phyloP scores from a whole-genome alignment of 2,888 invertebrate genomes.

The Azorinus chamasolen region DNA sequence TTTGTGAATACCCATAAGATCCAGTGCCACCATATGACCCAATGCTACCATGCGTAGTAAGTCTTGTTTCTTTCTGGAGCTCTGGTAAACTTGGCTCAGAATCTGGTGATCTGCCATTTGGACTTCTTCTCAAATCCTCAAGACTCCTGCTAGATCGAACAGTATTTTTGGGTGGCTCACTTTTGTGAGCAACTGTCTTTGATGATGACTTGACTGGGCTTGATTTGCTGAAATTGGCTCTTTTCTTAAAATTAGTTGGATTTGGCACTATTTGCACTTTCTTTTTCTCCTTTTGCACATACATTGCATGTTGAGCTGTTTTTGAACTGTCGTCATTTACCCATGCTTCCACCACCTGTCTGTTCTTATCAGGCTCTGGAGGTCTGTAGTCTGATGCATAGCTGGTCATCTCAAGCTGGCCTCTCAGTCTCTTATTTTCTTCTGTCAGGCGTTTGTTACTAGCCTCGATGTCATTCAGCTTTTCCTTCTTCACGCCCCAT shows the following conservation, averaged over 20 bases:
- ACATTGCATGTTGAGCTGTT: constrained; percentile 72
- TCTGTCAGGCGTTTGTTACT: constrained; percentile 67
- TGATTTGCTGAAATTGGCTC: constrained; percentile 50
- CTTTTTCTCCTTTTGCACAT: constrained; percentile 67
- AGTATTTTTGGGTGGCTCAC: constrained; percentile 18
- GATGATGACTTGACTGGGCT: constrained; percentile 46
- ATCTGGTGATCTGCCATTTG: constrained; percentile 33
- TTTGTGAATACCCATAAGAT: constrained; percentile 55
- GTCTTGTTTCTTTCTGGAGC: constrained; percentile 44
- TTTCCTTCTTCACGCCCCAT: constrained; percentile 63
- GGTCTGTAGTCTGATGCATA: constrained; percentile 11
- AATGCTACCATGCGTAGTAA: constrained; percentile 57
- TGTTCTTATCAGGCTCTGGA: constrained; percentile 23
- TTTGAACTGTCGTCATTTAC: constrained; percentile 62
- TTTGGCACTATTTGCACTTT: constrained; percentile 35
- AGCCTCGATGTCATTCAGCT: constrained; percentile 69
- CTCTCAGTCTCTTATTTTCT: constrained; percentile 63
- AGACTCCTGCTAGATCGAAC: constrained; percentile 60
- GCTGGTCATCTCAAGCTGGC: constrained; percentile 49
- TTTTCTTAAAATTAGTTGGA: constrained; percentile 15
- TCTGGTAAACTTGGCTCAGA: constrained; percentile 61
- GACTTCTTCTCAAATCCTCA: constrained; percentile 59
- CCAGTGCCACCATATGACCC: constrained; percentile 49
- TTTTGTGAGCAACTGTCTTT: constrained; percentile 11
- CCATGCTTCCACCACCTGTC: constrained; percentile 48